Evolutionary conservation across 2,797 vertebrate species (phyloP).

Genomic region (Apogon talboti): DNA sequence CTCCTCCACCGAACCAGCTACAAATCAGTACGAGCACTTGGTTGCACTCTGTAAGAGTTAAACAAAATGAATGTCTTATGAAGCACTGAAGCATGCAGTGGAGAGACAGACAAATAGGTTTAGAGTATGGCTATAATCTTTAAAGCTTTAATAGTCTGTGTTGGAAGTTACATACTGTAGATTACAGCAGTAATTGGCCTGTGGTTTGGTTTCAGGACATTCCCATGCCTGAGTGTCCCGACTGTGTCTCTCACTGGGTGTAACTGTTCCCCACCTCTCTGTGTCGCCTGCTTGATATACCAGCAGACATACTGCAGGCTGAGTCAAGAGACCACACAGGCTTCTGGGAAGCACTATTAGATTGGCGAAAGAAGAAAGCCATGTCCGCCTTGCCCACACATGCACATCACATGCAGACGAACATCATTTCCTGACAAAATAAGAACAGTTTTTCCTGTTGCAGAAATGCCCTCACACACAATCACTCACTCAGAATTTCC

Average conservation of each 20-base stretch:
- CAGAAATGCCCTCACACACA: not conserved
- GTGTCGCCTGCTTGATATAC: slow-evolving; percentile 53
- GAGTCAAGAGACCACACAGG: slow-evolving; percentile 71
- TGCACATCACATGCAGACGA: slow-evolving; percentile 34
- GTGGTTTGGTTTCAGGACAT: slow-evolving; percentile 68
- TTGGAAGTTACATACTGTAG: slow-evolving; percentile 46
- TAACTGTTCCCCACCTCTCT: slow-evolving; percentile 72
- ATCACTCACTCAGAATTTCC: not conserved
- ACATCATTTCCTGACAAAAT: slow-evolving; percentile 27
- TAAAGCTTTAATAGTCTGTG: slow-evolving; percentile 56
- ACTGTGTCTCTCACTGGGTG: slow-evolving; percentile 68
- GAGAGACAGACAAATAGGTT: slow-evolving; percentile 32
- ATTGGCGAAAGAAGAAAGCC: slow-evolving; percentile 27
- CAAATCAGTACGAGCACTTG: slow-evolving; percentile 34
- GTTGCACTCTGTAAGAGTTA: slow-evolving; percentile 16
- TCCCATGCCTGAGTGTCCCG: slow-evolving; percentile 59
- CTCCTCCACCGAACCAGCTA: slow-evolving; percentile 9
- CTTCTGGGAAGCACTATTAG: slow-evolving; percentile 59
- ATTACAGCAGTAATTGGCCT: slow-evolving; percentile 53
- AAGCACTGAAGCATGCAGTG: not conserved
- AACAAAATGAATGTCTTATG: slow-evolving; percentile 30
- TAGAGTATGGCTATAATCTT: slow-evolving; percentile 13
- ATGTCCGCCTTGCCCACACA: slow-evolving; percentile 31
- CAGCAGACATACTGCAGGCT: slow-evolving; percentile 53
- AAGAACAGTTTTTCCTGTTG: slow-evolving; percentile 4